Base-by-base conservation (phyloP, 2,888 invertebrate species). In the Dicyrtomina minuta region DNA sequence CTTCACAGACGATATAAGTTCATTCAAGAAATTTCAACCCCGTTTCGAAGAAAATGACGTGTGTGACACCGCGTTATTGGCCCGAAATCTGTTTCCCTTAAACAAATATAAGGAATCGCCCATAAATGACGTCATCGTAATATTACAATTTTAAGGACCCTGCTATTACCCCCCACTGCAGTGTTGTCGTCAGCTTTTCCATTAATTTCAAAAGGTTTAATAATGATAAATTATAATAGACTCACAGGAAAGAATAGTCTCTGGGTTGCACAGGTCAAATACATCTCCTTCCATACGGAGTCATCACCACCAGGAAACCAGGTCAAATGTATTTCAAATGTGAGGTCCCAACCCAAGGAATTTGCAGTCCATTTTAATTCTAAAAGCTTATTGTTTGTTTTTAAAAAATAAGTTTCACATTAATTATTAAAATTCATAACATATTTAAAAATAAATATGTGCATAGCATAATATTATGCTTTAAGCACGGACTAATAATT, bases 251-350 rank as follows among this genome's bases (percentile, higher is more conserved):
- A 86, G 82, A 97, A 97, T 20, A 97, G 84, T 80, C 96, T 85
- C 81, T 96, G 96, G 8, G 95, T 90, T 66, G 96, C 95, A 85
- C 97, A 97, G 6, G 92, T 93, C 81, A 94, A 94, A 79, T 96
- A 97, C 33, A 97, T 83, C 80, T 88, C 89, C 80, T 88, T 87
- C 96, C 96, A 97, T 13, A 49, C 64, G 3, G 2, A 27, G 2
- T 1, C 22, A 1, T n/a, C 20, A 4, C 20, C 33, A 26, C 5
- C 20, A 1, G 64, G 64, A 20, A 64, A 64, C 51, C 51, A 64
- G 24, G 46, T 51, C 27, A 64, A 24, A 51, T 64, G 64, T 1
- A 64, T 17, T 20, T 64, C 64, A 51, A 27, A 64, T 4, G 49
- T 64, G 33, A 64, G 49, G 26, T 64, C 64, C 64, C 64, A 64